Percentiles rank a stretch among this genome's conserved stretches.
phyloP scores from a whole-genome alignment of 2,113 vertebrate genomes.

The Mus musculus region DNA sequence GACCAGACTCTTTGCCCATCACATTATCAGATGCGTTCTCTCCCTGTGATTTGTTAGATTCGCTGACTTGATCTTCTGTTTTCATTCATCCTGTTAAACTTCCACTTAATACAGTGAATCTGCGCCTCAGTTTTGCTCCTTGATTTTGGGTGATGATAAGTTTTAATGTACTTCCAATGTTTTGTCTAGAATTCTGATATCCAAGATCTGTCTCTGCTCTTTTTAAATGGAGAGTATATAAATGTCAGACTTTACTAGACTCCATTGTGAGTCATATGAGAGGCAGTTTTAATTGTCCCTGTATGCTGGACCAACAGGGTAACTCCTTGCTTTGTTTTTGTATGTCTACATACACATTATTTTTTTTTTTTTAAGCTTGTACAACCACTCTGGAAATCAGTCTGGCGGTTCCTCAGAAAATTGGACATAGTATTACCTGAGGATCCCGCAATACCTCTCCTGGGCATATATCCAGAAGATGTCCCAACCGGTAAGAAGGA shows the following conservation, averaged over 20 bases:
- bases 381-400: too few species aligned
- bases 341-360: neutral
- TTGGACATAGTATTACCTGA: too few species aligned
- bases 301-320: neutral
- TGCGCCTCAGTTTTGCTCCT: slow-evolving; percentile 5
- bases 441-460: too few species aligned
- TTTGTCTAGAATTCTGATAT: slow-evolving; percentile 2
- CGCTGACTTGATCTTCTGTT: slow-evolving; percentile 21
- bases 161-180: slow-evolving; percentile 11
- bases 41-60: neutral
- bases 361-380: too few species aligned
- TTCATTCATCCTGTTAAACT: neutral
- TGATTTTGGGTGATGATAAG: neutral
- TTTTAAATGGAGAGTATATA: neutral
- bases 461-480: too few species aligned
- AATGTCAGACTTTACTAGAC: neutral
- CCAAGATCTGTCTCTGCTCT: neutral
- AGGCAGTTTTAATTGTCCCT: slow-evolving; percentile 12
- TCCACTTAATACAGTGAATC: slow-evolving; percentile 30
- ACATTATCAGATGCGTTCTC: neutral
- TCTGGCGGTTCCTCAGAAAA: too few species aligned
- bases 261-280: neutral
- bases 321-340: neutral
- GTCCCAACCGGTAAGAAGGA: too few species aligned
- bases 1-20: neutral